Evolutionary conservation across 2,888 invertebrate species (phyloP).

Genomic region (Tenthredo scrophulariae): DNA sequence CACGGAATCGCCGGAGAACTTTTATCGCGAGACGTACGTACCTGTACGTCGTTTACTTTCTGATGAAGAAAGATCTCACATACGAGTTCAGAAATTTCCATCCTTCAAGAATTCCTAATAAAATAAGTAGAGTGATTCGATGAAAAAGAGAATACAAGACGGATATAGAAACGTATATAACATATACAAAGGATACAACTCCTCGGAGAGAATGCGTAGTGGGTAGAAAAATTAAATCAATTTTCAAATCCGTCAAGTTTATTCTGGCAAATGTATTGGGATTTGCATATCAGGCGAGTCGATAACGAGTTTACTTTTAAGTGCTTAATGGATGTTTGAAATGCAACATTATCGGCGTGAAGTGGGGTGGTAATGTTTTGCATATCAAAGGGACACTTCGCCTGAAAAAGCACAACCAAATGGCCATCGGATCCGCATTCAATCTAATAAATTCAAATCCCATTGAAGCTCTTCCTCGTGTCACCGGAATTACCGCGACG

Average conservation of each 20-base stretch:
- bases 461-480: constrained; percentile 35
- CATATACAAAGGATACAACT: background rate
- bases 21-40: background rate
- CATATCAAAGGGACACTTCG: constrained; percentile 70
- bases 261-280: constrained; percentile 58
- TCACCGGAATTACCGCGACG: background rate
- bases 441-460: constrained; percentile 51
- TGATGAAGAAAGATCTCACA: background rate
- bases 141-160: background rate
- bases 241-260: constrained; percentile 46
- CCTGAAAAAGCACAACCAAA: constrained; percentile 49
- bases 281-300: constrained; percentile 67
- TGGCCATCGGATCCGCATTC: constrained; percentile 52
- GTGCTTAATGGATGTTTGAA: constrained; percentile 74
- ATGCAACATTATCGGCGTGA: constrained; percentile 69
- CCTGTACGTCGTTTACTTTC: background rate
- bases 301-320: constrained; percentile 71
- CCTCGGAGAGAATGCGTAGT: background rate
- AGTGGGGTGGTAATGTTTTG: constrained; percentile 66
- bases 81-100: background rate
- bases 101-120: background rate
- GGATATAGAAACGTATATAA: background rate
- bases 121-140: background rate
- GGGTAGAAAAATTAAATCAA: constrained; percentile 28
- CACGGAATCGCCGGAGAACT: background rate